Percentiles rank a stretch among this genome's conserved stretches.
phyloP scores from a whole-genome alignment of 1,140 invertebrate species.

The Drosophila sechellia region DNA sequence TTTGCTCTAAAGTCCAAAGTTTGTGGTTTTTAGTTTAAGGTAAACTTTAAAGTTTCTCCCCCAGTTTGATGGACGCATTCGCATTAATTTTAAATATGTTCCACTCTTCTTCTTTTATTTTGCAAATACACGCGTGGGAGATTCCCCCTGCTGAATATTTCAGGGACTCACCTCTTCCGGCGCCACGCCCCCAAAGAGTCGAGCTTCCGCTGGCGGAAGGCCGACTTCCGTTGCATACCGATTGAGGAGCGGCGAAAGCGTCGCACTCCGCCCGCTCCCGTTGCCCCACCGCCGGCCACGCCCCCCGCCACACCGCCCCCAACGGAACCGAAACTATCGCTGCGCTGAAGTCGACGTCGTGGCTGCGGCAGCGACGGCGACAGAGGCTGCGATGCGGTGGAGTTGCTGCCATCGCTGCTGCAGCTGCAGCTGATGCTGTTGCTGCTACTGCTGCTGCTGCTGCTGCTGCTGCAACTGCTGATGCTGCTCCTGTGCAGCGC shows the following conservation, averaged over 20 bases:
- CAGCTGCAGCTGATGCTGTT: constrained; percentile 11
- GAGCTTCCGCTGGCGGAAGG: constrained; percentile 79
- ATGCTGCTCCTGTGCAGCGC: constrained; percentile 11
- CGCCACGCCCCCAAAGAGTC: constrained; percentile 76
- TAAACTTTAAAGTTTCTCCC: too few relatives aligned
- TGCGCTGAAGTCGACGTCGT: constrained; percentile 38
- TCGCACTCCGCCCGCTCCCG: constrained; percentile 35
- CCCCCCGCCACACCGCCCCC: constrained; percentile 14
- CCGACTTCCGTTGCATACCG: constrained; percentile 79
- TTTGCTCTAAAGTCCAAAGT: too few relatives aligned
- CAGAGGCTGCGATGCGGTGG: constrained; percentile 1
- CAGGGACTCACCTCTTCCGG: constrained; percentile 72
- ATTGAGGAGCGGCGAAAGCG: constrained; percentile 81
- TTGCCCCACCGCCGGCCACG: not conserved
- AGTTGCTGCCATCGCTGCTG: constrained; percentile 12
- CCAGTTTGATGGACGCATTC: not conserved
- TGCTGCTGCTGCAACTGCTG: constrained; percentile 21
- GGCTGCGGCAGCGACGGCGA: constrained; percentile 5
- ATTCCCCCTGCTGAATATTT: constrained; percentile 1
- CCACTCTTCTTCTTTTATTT: not conserved
- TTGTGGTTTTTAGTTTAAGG: too few relatives aligned
- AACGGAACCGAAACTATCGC: constrained; percentile 41
- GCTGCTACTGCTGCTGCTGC: constrained; percentile 22
- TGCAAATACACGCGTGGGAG: too few relatives aligned
- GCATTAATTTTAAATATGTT: not conserved